A percentile compares a stretch with the other conserved stretches of the same genome.
Evolutionary conservation across 2,797 vertebrate species (phyloP).

Genomic region (Hirundo rustica): DNA sequence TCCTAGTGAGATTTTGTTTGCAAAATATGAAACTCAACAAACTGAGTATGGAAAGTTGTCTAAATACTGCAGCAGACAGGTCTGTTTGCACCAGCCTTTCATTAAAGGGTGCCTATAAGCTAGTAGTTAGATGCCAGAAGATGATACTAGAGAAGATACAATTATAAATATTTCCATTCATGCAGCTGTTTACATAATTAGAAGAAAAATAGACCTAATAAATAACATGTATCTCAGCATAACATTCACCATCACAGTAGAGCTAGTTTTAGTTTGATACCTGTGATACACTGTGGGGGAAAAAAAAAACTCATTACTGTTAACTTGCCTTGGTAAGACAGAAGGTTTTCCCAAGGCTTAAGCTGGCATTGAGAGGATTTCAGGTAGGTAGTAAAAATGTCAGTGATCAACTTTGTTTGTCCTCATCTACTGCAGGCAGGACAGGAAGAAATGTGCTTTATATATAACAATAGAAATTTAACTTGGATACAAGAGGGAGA

Average conservation of each 20-base stretch:
- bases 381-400: background rate
- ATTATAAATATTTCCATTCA: background rate
- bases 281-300: background rate
- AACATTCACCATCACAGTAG: background rate
- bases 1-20: background rate
- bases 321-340: background rate
- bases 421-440: background rate
- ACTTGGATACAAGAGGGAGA: background rate
- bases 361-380: background rate
- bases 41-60: background rate
- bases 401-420: background rate
- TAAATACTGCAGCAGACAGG: background rate
- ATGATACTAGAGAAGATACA: background rate
- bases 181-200: background rate
- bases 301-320: background rate
- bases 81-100: background rate
- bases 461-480: background rate
- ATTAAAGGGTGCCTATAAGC: background rate
- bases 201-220: background rate
- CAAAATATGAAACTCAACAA: background rate
- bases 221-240: background rate
- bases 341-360: background rate
- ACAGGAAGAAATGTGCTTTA: background rate
- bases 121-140: background rate
- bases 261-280: background rate